Base-by-base conservation (phyloP, 2,113 vertebrate species). In the Ceyx cyanopectus region DNA sequence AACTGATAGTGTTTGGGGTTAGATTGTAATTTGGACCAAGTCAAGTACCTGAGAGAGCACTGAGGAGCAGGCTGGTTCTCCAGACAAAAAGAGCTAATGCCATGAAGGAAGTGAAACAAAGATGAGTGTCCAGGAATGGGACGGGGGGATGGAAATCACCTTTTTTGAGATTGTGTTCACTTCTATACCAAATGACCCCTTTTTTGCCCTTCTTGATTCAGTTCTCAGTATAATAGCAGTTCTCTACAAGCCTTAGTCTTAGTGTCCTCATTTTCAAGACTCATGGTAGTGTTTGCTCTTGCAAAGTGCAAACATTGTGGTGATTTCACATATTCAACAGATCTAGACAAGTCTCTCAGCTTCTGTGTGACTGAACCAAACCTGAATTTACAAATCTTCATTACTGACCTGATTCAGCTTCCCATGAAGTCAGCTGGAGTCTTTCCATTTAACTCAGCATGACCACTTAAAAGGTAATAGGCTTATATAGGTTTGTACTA, bases 1-100 rank as follows among this genome's bases (percentile, higher is more conserved):
- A 91, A 82, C 91, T 94, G 96, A 92, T 94, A 94, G 92, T 76
- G 66, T 67, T 46, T 62, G 83, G 93, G 81, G 89, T 69, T 94
- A 63, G 83, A 83, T 20, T 6, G 4, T 81, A 69, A 92, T 94
- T 89, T 89, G 79, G 86, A 92, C 74, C 17, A 58, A 90, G 85
- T 54, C 62, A 96, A 63, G 51, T 57, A 32, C 56, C 62, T 67
- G 63, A 85, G 70, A 79, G 74, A 91, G 78, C 56, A 63, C 43
- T 32, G 62, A 79, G 58, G 32, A 77, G 18, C 68, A 19, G 4
- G 69, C 67, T 62, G 4, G 58, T 92, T 81, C 57, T 81, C 32
- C 46, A 85, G 46, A 87, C 87, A 60, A 85, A 87, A 95, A 80
- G 37, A 63, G 10, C n/a, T 30, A 87, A 3, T 48, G 32, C 15